Conservation (phyloP, 2,888 invertebrate genomes). For the Acleris emargana region DNA sequence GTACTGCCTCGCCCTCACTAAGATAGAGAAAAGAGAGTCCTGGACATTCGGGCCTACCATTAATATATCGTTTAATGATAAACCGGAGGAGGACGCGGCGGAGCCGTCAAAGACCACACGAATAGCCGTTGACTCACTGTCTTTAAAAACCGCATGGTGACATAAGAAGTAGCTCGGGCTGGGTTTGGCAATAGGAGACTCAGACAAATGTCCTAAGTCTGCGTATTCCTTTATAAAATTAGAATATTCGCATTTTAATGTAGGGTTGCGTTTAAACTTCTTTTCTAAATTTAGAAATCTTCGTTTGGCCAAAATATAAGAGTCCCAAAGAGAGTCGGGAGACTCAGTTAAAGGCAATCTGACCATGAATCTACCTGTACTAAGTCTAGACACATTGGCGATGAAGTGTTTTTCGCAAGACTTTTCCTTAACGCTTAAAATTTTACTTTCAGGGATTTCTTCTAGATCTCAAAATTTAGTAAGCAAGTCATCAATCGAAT, state of each 20-base stretch:
- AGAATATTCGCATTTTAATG: background rate
- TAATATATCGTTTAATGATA: background rate
- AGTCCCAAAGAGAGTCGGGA: conserved; percentile 30
- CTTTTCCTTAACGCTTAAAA: conserved; percentile 29
- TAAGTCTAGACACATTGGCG: conserved; percentile 11
- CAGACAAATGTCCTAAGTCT: background rate
- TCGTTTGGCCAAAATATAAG: conserved; percentile 19
- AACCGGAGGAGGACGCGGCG: background rate
- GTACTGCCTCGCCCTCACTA: background rate
- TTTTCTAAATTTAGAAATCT: conserved; percentile 33
- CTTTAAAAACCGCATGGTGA: background rate
- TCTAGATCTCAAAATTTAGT: conserved; percentile 22
- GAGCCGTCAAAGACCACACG: background rate
- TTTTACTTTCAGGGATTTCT: conserved; percentile 15
- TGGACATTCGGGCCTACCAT: background rate
- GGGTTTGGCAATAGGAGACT: background rate
- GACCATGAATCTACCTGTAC: conserved; percentile 32
- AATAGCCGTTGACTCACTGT: background rate
- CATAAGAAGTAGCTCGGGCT: background rate
- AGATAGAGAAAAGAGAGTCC: conserved; percentile 6
- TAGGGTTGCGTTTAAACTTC: conserved; percentile 5
- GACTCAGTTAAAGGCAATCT: conserved; percentile 33
- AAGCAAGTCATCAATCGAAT: background rate
- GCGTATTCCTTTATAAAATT: background rate
- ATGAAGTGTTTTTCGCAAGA: conserved; percentile 33